These are phyloP conservation scores for Orchesella flavescens DNA, from an alignment of 2,888 invertebrate species.

Conservation along the genomic window DNA sequence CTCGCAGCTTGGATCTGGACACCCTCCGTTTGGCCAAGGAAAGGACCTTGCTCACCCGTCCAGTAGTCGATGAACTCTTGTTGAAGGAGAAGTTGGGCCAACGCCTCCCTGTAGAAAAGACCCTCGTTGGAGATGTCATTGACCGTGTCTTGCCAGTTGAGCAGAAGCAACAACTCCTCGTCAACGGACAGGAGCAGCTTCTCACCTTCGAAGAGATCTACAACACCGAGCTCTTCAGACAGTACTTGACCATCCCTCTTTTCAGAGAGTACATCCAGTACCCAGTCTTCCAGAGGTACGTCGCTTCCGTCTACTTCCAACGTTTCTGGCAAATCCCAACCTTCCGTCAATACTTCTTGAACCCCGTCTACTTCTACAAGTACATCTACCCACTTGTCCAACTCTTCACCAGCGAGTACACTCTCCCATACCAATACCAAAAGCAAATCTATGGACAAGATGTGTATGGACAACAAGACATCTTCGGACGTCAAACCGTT, in stretches of 20 bases:
- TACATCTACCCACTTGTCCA: constrained; percentile 61
- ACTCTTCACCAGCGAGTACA: constrained; percentile 49
- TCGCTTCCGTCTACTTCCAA: constrained; percentile 62
- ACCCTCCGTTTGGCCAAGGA: constrained; percentile 34
- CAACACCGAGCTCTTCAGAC: constrained; percentile 39
- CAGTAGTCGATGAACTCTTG: constrained; percentile 28
- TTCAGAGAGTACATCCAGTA: constrained; percentile 61
- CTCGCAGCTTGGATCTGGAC: constrained; percentile 50
- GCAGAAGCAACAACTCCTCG: constrained; percentile 13
- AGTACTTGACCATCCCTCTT: constrained; percentile 53
- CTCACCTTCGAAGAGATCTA: constrained; percentile 49
- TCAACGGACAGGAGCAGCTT: constrained; percentile 25
- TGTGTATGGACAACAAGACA: constrained; percentile 1
- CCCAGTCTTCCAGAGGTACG: constrained; percentile 50
- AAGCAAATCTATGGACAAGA: constrained; percentile 19
- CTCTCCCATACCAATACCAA: constrained; percentile 1
- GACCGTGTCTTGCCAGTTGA: constrained; percentile 15
- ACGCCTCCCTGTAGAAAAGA: background rate
- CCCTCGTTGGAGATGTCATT: constrained; percentile 5
- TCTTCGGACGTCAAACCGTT: constrained; percentile 22
- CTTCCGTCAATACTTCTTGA: constrained; percentile 63
- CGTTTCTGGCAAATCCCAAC: constrained; percentile 56
- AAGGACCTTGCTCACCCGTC: constrained; percentile 27
- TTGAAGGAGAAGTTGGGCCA: constrained; percentile 42
- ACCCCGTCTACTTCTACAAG: constrained; percentile 67